Evolutionary conservation across 2,113 vertebrate species (phyloP).

Genomic region (Suncus etruscus): DNA sequence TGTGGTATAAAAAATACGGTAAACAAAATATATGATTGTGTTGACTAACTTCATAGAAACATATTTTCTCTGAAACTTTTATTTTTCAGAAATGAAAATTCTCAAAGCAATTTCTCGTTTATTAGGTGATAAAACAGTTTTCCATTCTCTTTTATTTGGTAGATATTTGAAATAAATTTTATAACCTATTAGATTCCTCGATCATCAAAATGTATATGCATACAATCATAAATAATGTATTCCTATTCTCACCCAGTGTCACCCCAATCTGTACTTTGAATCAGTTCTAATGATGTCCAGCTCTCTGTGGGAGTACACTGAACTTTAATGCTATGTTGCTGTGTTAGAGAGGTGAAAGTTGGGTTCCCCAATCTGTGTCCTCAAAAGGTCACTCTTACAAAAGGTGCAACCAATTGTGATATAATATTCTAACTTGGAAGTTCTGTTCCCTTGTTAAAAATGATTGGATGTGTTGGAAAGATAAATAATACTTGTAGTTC

Average conservation of each 20-base stretch:
- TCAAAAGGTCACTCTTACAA: background rate
- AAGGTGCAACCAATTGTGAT: rapidly evolving
- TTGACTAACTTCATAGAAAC: background rate
- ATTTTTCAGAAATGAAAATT: background rate
- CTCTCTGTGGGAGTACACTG: background rate
- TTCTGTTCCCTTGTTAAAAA: background rate
- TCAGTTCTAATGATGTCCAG: background rate
- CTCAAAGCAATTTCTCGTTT: background rate
- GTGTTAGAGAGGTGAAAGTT: background rate
- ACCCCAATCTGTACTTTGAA: background rate
- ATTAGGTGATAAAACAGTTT: background rate
- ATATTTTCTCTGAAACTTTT: background rate
- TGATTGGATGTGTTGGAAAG: background rate
- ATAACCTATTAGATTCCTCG: background rate
- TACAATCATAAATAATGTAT: background rate
- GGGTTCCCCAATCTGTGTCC: background rate
- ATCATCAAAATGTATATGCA: background rate
- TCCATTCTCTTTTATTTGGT: background rate
- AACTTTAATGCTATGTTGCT: background rate
- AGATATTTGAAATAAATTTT: background rate
- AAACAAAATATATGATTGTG: background rate
- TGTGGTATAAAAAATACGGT: no score
- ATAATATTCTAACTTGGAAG: background rate
- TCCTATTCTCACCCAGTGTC: background rate
- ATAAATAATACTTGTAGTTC: background rate